phyloP scores from a whole-genome alignment of 2,888 invertebrate genomes.

The Epirrhoe alternata region DNA sequence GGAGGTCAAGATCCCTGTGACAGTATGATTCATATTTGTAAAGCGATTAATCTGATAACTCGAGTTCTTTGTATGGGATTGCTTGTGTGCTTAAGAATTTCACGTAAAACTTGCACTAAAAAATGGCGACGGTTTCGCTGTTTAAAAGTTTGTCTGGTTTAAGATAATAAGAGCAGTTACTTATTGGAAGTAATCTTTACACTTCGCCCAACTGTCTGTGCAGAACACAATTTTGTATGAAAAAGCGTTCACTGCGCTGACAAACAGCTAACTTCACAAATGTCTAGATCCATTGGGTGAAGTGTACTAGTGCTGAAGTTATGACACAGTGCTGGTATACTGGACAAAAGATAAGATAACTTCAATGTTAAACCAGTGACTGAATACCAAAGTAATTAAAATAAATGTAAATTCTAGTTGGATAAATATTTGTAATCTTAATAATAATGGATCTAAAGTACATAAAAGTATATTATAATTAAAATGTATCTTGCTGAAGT shows the following conservation, averaged over 20 bases:
- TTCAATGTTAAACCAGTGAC: slow-evolving; percentile 47
- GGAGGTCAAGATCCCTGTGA: slow-evolving; percentile 90
- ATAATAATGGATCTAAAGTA: neutral
- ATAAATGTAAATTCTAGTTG: neutral
- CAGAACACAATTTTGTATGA: too few species aligned
- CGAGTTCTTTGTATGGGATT: neutral
- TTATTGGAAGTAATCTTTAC: slow-evolving; percentile 56
- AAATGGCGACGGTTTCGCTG: neutral
- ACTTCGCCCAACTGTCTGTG: too few species aligned
- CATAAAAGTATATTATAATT: neutral
- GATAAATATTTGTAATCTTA: neutral
- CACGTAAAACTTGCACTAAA: neutral
- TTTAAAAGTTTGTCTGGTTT: slow-evolving; percentile 53
- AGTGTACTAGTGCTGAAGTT: slow-evolving; percentile 54
- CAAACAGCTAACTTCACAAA: too few species aligned
- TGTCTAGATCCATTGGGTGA: too few species aligned
- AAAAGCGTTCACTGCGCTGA: too few species aligned
- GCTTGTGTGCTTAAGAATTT: slow-evolving; percentile 1
- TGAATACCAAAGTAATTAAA: slow-evolving; percentile 52
- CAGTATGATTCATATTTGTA: slow-evolving; percentile 76
- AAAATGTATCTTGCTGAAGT: too few species aligned
- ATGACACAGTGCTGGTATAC: slow-evolving; percentile 41
- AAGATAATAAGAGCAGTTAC: slow-evolving; percentile 72
- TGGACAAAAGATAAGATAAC: slow-evolving; percentile 47
- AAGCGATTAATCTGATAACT: neutral